Evolutionary conservation across 1,140 invertebrate species (phyloP).

Genomic region (Drosophila busckii): DNA sequence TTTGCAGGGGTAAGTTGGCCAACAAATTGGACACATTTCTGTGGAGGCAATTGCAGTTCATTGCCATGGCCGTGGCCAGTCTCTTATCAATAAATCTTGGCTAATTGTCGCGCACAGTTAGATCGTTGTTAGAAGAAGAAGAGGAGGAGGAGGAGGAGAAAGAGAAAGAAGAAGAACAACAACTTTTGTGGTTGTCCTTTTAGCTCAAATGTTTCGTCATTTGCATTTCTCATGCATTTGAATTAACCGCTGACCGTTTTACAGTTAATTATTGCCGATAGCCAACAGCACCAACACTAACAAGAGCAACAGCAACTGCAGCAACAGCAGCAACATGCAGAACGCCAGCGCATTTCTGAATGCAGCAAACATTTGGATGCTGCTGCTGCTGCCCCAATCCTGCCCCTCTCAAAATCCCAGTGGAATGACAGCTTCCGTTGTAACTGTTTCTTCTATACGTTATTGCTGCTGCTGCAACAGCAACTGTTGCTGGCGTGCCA

Average conservation of each 20-base stretch:
- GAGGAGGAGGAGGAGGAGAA: neutral
- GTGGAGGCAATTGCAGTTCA: too few species aligned
- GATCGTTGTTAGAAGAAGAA: neutral
- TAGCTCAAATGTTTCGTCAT: conserved; percentile 57
- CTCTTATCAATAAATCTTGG: conserved; percentile 51
- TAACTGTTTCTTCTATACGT: conserved; percentile 74
- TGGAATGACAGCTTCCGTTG: conserved; percentile 76
- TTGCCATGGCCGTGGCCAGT: too few species aligned
- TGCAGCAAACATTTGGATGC: conserved; percentile 42
- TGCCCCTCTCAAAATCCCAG: conserved; percentile 49
- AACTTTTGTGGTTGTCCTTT: conserved; percentile 46
- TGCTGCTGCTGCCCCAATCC: conserved; percentile 32
- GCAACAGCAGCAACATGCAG: conserved; percentile 5
- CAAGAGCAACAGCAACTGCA: conserved; percentile 17
- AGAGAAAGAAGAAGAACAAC: neutral
- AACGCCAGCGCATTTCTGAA: conserved; percentile 58
- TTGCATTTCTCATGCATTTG: conserved; percentile 75
- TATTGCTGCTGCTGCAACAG: conserved; percentile 57
- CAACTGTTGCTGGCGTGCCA: conserved; percentile 68
- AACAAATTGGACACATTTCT: neutral
- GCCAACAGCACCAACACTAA: conserved; percentile 21
- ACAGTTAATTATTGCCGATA: conserved; percentile 75
- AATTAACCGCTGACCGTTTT: conserved; percentile 70
- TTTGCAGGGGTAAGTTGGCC: conserved; percentile 71
- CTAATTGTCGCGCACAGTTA: conserved; percentile 48